Evolutionary conservation across 2,888 invertebrate species (phyloP).

Genomic region (Drosophila yooni): DNA sequence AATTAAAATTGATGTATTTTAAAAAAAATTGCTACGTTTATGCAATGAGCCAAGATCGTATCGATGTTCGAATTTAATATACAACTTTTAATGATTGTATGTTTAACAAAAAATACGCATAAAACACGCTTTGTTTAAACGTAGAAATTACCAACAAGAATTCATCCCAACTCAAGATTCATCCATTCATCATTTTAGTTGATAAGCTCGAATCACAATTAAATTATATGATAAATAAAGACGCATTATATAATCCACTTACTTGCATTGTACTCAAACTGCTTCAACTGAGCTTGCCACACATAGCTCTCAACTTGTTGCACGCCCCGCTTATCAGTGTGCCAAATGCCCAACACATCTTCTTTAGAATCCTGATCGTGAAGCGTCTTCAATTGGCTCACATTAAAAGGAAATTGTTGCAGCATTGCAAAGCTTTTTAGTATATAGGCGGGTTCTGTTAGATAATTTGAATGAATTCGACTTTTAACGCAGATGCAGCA

Average conservation of each 20-base stretch:
- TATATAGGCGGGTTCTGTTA: conserved; percentile 51
- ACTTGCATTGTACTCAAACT: conserved; percentile 73
- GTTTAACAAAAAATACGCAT: neutral
- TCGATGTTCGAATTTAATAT: conserved; percentile 3
- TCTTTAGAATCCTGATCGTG: conserved; percentile 42
- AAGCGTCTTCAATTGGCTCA: conserved; percentile 57
- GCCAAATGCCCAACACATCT: conserved; percentile 70
- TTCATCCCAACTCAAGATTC: conserved; percentile 9
- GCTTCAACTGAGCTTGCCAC: conserved; percentile 66
- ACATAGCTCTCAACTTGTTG: conserved; percentile 54
- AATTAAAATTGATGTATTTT: conserved; percentile 7
- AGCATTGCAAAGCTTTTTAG: conserved; percentile 77
- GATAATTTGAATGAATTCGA: neutral
- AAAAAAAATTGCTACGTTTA: conserved; percentile 24
- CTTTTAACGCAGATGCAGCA: neutral
- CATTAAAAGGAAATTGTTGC: conserved; percentile 66
- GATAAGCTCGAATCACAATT: conserved; percentile 46
- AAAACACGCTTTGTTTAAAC: conserved; percentile 22
- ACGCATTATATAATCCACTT: conserved; percentile 61
- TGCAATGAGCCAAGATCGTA: conserved; percentile 6
- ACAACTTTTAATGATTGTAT: conserved; percentile 20
- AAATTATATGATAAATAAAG: conserved; percentile 63
- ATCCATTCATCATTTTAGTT: conserved; percentile 50
- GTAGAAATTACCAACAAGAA: conserved; percentile 12
- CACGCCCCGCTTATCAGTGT: conserved; percentile 23